A percentile compares a stretch with the other conserved stretches of the same genome.
phyloP scores from a whole-genome alignment of 2,888 invertebrate genomes.

The Lacanobia oleracea region DNA sequence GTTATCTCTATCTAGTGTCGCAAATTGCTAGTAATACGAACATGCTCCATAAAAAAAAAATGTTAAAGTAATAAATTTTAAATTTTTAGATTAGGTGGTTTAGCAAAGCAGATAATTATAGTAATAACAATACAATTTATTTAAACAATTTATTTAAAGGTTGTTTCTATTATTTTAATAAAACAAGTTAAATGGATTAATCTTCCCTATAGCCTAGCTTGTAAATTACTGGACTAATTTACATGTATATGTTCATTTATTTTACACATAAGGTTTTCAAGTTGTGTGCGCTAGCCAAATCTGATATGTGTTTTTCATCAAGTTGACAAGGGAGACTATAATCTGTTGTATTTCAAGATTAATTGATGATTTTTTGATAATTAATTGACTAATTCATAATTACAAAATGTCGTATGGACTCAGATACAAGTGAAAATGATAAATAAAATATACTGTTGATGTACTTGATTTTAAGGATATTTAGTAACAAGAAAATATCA shows the following conservation, averaged over 20 bases:
- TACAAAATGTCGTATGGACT: no score
- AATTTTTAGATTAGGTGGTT: constrained; percentile 24
- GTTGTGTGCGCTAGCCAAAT: no score
- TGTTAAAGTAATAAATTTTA: neutral
- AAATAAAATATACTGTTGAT: no score
- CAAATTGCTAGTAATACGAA: neutral
- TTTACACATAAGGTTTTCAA: neutral
- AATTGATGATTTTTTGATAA: no score
- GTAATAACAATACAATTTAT: no score
- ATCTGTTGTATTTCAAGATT: no score
- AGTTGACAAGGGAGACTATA: no score
- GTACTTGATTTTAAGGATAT: no score
- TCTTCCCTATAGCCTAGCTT: neutral
- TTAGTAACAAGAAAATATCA: no score
- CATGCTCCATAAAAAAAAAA: neutral
- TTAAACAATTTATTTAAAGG: constrained; percentile 11
- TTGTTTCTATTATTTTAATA: constrained; percentile 10
- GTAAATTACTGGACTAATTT: neutral
- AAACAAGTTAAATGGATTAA: neutral
- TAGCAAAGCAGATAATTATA: constrained; percentile 26
- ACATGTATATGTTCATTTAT: neutral
- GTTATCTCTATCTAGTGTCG: constrained; percentile 24
- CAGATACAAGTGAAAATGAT: no score
- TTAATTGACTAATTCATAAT: no score
- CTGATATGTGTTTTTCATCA: no score